Conservation (phyloP, 2,888 invertebrate species). For the Agrotis puta region DNA sequence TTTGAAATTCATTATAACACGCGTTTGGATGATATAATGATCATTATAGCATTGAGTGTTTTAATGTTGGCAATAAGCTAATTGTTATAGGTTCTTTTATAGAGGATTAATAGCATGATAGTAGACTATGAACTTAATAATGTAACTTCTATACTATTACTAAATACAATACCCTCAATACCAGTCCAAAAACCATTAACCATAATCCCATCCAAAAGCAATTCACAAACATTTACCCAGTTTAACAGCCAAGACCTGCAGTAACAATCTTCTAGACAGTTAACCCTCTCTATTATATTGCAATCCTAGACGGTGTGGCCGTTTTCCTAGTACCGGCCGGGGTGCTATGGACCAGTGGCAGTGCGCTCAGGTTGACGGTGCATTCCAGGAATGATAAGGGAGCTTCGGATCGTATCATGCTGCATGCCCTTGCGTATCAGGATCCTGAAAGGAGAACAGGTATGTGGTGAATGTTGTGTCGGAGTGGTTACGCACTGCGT, state of each 20-base stretch:
- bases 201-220: background rate
- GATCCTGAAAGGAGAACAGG: conserved; percentile 96
- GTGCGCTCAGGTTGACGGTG: conserved; percentile 81
- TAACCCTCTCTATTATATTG: conserved; percentile 35
- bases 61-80: too few species aligned
- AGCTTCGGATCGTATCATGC: conserved; percentile 94
- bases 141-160: too few species aligned
- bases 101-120: too few species aligned
- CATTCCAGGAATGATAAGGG: conserved; percentile 96
- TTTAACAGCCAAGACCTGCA: background rate
- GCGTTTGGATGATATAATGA: too few species aligned
- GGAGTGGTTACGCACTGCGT: too few species aligned
- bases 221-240: conserved; percentile 32
- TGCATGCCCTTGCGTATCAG: conserved; percentile 96
- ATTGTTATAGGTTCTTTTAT: too few species aligned
- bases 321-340: conserved; percentile 90
- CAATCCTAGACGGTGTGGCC: conserved; percentile 83
- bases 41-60: too few species aligned
- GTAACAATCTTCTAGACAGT: conserved; percentile 52
- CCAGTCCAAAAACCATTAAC: background rate
- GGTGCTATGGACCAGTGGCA: conserved; percentile 91
- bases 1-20: too few species aligned
- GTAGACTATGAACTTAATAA: too few species aligned
- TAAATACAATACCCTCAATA: background rate
- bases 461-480: conserved; percentile 72